Evolutionary conservation across 2,888 invertebrate genomes (phyloP), one percentile per base, ranked within the genome.

Genomic region (Torymus tubicola): DNA sequence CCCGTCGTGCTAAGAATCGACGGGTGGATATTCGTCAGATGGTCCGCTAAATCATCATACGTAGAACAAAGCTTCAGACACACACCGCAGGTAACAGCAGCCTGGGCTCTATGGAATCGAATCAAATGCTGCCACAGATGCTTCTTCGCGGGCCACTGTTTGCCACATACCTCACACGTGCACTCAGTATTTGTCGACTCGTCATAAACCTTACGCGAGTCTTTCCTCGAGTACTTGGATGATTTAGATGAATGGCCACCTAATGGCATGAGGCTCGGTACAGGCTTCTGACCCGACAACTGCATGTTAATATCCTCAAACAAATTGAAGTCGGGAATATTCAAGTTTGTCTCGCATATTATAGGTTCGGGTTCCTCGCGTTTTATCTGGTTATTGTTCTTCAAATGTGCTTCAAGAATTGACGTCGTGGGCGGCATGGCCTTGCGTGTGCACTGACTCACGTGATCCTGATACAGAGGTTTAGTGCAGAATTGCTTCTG

Each of bases 121-220:
- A 92, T 92, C 72, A 93, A 89, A 86, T 93, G 93, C 85, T 93
- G 93, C 93, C 93, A 93, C 0, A 93, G 87, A 84, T 93, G 93
- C 83, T 93, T 93, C 83, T 93, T 93, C 0, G 93, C 93, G 0
- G 93, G 93, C 93, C 93, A 93, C 12, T 92, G 92, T 85, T 93
- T 93, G 8, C 92, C 91, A 83, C 93, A 93, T n/a, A 93, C 92
- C 84, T 93, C 93, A 83, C 93, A 91, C 0, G 89, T 87, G 64
- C 90, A 91, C 50, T 89, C 90, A 11, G 90, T 91, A 53, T 91
- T 90, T 0, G 90, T 90, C 8, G 89, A 89, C 84, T 93, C 92
- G 12, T 93, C 92, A 83, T 93, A 93, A 0, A 93, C 93, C 10
- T 93, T 93, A 1, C 93, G 89, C 8, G 90, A 91, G 70, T 90